phyloP scores from a whole-genome alignment of 2,797 vertebrate species.

The Linurgus olivaceus region DNA sequence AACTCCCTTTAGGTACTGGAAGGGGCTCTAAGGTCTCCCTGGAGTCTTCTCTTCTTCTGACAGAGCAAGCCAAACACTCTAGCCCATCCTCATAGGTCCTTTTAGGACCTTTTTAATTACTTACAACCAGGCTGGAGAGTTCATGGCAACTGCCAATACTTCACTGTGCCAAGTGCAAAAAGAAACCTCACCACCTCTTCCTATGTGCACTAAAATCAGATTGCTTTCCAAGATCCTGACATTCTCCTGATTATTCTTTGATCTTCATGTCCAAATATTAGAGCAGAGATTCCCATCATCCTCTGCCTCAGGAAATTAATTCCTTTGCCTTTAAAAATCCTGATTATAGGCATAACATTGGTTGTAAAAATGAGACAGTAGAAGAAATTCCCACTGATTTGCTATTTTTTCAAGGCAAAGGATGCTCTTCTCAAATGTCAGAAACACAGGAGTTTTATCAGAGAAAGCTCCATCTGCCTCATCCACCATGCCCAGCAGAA shows the following conservation, averaged over 20 bases:
- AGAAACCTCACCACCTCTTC: neutral
- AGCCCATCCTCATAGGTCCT: neutral
- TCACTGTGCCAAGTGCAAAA: neutral
- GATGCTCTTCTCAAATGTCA: neutral
- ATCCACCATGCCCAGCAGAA: neutral
- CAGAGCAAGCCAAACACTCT: neutral
- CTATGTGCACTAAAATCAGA: neutral
- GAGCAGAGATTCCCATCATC: conserved; percentile 9
- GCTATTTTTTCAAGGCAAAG: conserved; percentile 34
- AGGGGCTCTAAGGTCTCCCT: neutral
- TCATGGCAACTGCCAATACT: neutral
- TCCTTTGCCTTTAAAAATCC: conserved; percentile 21
- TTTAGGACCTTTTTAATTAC: neutral
- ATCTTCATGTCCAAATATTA: conserved; percentile 1
- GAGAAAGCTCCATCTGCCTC: neutral
- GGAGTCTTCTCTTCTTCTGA: neutral
- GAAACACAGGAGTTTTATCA: neutral
- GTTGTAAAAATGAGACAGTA: conserved; percentile 23
- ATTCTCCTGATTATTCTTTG: conserved; percentile 12
- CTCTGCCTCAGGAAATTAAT: neutral
- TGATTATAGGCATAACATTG: conserved; percentile 22
- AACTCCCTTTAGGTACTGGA: neutral
- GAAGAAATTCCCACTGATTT: neutral
- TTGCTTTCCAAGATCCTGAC: neutral
- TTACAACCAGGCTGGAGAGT: neutral